These are phyloP conservation scores for Acleris emargana DNA, from an alignment of 2,888 invertebrate genomes.

Conservation along the genomic window DNA sequence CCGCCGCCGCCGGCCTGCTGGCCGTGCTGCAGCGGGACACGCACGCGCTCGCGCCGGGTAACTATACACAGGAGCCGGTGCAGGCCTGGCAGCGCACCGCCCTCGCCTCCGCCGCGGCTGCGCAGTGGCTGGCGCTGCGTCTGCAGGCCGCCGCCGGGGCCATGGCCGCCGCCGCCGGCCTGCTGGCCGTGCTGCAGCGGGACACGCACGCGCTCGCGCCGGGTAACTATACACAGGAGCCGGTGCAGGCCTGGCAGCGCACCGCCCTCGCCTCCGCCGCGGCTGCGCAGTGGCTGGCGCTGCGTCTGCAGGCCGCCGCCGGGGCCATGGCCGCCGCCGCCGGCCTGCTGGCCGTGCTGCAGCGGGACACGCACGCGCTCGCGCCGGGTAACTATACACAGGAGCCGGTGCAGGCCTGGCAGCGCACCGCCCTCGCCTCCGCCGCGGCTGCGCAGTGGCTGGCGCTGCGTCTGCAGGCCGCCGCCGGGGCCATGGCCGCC, in stretches of 20 bases:
- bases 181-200: constrained; percentile 84
- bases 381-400: constrained; percentile 9
- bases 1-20: constrained; percentile 69
- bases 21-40: constrained; percentile 86
- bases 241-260: constrained; percentile 13
- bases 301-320: constrained; percentile 92
- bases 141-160: constrained; percentile 91
- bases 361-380: constrained; percentile 87
- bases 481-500: constrained; percentile 87
- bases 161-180: constrained; percentile 79
- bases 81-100: too few species aligned
- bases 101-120: too few species aligned
- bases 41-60: constrained; percentile 65
- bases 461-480: constrained; percentile 92
- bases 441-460: too few species aligned
- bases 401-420: too few species aligned
- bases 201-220: constrained; percentile 81
- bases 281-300: too few species aligned
- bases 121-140: too few species aligned
- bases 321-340: constrained; percentile 85
- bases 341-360: constrained; percentile 70
- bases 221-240: background rate
- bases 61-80: too few species aligned
- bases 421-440: too few species aligned
- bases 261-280: constrained; percentile 92